Base-by-base conservation (phyloP, 2,888 invertebrate genomes). In the Esperia sulphurella region DNA sequence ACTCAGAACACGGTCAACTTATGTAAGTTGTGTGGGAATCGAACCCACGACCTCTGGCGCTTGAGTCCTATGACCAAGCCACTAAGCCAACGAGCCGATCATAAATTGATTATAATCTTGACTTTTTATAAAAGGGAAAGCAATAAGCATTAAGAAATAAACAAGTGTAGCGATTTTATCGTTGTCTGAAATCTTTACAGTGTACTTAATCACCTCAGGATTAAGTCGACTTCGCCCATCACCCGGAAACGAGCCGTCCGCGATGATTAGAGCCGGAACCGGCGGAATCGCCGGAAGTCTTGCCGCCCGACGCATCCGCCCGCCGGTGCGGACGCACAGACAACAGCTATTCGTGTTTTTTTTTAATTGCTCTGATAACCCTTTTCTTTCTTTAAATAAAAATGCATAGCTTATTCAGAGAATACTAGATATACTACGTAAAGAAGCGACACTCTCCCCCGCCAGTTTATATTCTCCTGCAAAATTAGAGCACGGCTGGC, bases 221-320 rank as follows among this genome's bases (percentile, higher is more conserved):
- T 71, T 75, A 68, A 63, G 51, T 38, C 57, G 60, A 52, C 63
- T 58, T 60, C 49, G 55, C 58, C 55, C 57, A 71, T 67, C 67
- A 63, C 35, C 66, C 69, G 65, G 65, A 68, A 65, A 54, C 58
- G 53, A 48, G 62, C 63, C 65, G 67, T 65, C 65, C 63, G 62
- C 66, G 61, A 61, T 59, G 63, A 56, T 41, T 50, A 35, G 41
- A 52, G 54, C 59, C 60, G 59, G 58, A 62, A 47, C 53, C 65
- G 64, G 60, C 64, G 66, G 63, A 68, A 72, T 68, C 63, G 55
- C 71, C 74, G 80, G 79, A 78, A 66, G 71, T 70, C 73, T 78
- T 68, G 65, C 65, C 69, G 65, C 62, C 68, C 61, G 57, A 57
- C 53, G 59, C 59, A 68, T 75, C 76, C 71, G 69, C 53, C 76